Conservation (phyloP, 1,140 invertebrate species). For the Pseudobourletiella spinata region DNA sequence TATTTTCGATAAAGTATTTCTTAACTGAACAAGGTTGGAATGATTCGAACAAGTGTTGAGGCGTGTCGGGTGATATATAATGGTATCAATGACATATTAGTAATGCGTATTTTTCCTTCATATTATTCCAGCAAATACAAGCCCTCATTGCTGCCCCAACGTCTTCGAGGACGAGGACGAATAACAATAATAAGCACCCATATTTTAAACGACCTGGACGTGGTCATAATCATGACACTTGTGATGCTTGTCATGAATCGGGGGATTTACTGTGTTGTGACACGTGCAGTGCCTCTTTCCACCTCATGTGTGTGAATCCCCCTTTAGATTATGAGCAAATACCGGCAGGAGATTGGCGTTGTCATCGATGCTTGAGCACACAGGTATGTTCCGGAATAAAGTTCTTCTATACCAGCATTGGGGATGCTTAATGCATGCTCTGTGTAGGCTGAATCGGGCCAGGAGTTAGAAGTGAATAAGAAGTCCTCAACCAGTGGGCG, state of each 20-base stretch:
- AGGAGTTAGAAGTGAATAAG: neutral
- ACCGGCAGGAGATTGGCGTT: conserved; percentile 83
- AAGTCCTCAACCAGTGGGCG: neutral
- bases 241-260: conserved; percentile 84
- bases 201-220: conserved; percentile 76
- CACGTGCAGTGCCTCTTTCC: conserved; percentile 87
- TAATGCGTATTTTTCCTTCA: too few species aligned
- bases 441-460: neutral
- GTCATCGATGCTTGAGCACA: conserved; percentile 59
- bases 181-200: conserved; percentile 56
- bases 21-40: too few species aligned
- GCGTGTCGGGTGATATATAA: too few species aligned
- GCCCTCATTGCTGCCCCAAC: conserved; percentile 72
- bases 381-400: conserved; percentile 42
- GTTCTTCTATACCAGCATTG: too few species aligned
- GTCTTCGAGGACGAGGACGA: conserved; percentile 46
- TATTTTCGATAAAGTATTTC: too few species aligned
- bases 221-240: conserved; percentile 86
- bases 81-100: too few species aligned
- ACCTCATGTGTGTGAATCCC: conserved; percentile 66
- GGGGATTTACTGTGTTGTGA: conserved; percentile 94
- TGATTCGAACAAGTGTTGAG: too few species aligned
- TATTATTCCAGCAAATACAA: conserved; percentile 64
- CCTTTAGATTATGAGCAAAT: conserved; percentile 78
- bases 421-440: too few species aligned